phyloP scores from a whole-genome alignment of 1,140 invertebrate genomes.

The Scaptomyza graminum region DNA sequence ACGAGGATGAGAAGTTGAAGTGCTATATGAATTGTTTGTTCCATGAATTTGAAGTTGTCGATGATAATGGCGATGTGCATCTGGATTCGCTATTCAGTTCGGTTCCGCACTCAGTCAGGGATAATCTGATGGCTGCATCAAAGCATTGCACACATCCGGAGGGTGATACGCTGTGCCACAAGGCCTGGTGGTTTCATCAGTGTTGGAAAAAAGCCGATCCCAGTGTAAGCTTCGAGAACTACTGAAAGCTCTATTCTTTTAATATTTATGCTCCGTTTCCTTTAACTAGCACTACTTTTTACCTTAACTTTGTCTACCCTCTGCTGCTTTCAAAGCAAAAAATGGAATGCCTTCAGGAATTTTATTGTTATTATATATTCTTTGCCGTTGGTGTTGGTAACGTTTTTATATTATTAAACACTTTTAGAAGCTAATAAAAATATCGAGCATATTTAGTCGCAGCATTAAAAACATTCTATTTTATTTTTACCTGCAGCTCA shows the following conservation, averaged over 20 bases:
- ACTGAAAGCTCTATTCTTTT: no score
- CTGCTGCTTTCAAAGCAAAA: background rate
- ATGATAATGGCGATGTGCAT: slow-evolving; percentile 78
- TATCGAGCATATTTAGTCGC: background rate
- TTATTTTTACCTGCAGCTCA: background rate
- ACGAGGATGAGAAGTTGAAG: slow-evolving; percentile 75
- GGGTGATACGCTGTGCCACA: slow-evolving; percentile 77
- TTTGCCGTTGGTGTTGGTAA: slow-evolving; percentile 2
- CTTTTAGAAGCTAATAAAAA: background rate
- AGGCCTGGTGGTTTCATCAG: slow-evolving; percentile 83
- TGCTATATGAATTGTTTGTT: slow-evolving; percentile 83
- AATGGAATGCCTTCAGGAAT: background rate
- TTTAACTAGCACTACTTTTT: slow-evolving; percentile 65
- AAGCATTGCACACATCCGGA: slow-evolving; percentile 68
- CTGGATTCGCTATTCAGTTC: slow-evolving; percentile 67
- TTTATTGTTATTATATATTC: background rate
- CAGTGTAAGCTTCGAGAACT: slow-evolving; percentile 27
- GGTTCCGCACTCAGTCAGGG: slow-evolving; percentile 62
- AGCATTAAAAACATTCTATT: background rate
- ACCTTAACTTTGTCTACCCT: slow-evolving; percentile 41
- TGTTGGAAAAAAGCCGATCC: slow-evolving; percentile 84
- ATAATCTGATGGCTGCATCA: slow-evolving; percentile 69
- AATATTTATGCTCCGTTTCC: background rate
- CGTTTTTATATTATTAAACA: background rate
- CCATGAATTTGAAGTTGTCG: slow-evolving; percentile 74